Conservation (phyloP, 1,140 invertebrate genomes). For the Drosophila subobscura region DNA sequence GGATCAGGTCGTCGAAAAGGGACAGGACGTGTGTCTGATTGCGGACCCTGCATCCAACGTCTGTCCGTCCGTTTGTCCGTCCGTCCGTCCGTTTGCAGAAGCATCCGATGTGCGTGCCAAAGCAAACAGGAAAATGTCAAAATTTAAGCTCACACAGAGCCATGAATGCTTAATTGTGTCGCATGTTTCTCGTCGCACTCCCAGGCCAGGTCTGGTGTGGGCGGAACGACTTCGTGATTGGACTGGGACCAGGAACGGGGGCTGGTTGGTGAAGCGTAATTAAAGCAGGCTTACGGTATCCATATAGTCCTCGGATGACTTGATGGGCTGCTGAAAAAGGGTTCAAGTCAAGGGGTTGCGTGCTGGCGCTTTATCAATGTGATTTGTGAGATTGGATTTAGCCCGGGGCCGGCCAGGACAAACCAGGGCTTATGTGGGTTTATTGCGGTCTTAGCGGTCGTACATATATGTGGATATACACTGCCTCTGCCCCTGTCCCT, state of each 20-base stretch:
- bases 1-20: conserved; percentile 62
- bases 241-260: conserved; percentile 18
- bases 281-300: conserved; percentile 72
- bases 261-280: conserved; percentile 57
- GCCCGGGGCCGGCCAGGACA: conserved; percentile 22
- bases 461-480: conserved; percentile 6
- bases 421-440: conserved; percentile 70
- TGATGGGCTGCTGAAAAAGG: conserved; percentile 61
- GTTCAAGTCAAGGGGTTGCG: conserved; percentile 64
- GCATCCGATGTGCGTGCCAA: conserved; percentile 27
- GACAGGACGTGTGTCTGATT: conserved; percentile 60
- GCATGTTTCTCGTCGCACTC: conserved; percentile 30
- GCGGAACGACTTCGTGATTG: conserved; percentile 3
- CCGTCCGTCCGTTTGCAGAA: conserved; percentile 13
- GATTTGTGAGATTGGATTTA: conserved; percentile 78
- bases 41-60: conserved; percentile 9
- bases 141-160: conserved; percentile 71
- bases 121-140: conserved; percentile 77
- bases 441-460: conserved; percentile 77
- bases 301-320: conserved; percentile 49
- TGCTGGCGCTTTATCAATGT: conserved; percentile 79
- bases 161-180: conserved; percentile 81
- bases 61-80: conserved; percentile 16
- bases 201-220: conserved; percentile 5
- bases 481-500: not conserved